A percentile compares a stretch with the other conserved stretches of the same genome.
phyloP scores from a whole-genome alignment of 2,888 invertebrate genomes.

The Seira musarum region DNA sequence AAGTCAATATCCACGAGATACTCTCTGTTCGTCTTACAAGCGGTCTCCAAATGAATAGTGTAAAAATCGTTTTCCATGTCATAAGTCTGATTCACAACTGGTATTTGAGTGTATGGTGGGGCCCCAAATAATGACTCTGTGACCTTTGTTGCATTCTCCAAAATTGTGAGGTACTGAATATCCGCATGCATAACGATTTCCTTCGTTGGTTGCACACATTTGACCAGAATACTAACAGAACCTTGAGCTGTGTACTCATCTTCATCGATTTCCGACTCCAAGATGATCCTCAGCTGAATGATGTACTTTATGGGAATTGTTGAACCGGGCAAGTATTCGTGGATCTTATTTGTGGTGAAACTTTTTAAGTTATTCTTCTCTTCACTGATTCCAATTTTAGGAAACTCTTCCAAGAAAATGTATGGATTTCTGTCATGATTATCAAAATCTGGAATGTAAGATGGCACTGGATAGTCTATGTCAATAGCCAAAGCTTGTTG shows the following conservation, averaged over 20 bases:
- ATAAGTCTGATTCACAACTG: constrained; percentile 41
- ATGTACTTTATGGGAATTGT: constrained; percentile 21
- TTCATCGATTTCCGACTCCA: constrained; percentile 32
- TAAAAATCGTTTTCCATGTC: constrained; percentile 38
- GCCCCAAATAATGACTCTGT: constrained; percentile 14
- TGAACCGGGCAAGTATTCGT: constrained; percentile 31
- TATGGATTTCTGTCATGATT: no score
- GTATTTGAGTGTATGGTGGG: neutral
- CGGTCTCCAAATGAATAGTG: constrained; percentile 28
- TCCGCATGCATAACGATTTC: constrained; percentile 36
- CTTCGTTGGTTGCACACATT: constrained; percentile 42
- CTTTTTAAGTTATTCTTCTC: constrained; percentile 8
- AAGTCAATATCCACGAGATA: constrained; percentile 39
- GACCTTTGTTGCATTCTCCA: constrained; percentile 29
- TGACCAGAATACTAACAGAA: constrained; percentile 34
- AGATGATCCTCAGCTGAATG: constrained; percentile 20
- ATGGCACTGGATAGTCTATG: no score
- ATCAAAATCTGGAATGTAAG: no score
- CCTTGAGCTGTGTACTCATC: constrained; percentile 43
- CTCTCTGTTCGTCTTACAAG: constrained; percentile 6
- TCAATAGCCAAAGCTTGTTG: no score
- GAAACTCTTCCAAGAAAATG: constrained; percentile 27
- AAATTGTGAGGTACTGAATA: constrained; percentile 25
- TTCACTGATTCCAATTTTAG: constrained; percentile 14
- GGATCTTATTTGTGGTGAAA: neutral